phyloP scores from a whole-genome alignment of 64 coral and sea anemone genomes.

The Anthopleura sola region DNA sequence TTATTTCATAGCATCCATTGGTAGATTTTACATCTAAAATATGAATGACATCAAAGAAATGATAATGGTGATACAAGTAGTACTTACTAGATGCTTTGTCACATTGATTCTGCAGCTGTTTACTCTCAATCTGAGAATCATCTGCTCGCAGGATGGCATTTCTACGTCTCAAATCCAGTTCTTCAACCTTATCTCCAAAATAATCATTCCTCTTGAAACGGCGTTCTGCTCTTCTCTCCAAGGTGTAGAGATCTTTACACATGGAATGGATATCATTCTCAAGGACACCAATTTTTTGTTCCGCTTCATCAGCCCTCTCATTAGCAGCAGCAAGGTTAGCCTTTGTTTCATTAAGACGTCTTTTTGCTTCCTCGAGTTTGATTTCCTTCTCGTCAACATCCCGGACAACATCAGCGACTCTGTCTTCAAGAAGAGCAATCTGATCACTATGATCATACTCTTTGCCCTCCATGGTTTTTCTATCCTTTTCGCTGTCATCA shows the following conservation, averaged over 20 bases:
- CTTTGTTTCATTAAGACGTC: slow-evolving; percentile 9
- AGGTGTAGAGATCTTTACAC: slow-evolving; percentile 24
- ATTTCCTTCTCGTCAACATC: slow-evolving; percentile 39
- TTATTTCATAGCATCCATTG: no score
- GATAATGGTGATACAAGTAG: neutral
- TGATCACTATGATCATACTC: slow-evolving; percentile 53
- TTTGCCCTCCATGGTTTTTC: slow-evolving; percentile 51
- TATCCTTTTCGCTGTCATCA: slow-evolving; percentile 60
- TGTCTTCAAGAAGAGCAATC: slow-evolving; percentile 37
- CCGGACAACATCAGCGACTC: slow-evolving; percentile 33
- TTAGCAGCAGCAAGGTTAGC: slow-evolving; percentile 18
- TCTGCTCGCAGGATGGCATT: slow-evolving; percentile 19
- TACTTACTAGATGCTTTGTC: slow-evolving; percentile 47
- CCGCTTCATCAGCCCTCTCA: slow-evolving; percentile 26
- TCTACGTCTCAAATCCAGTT: slow-evolving; percentile 18
- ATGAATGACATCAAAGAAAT: neutral
- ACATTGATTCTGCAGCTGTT: slow-evolving; percentile 20
- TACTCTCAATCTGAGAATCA: slow-evolving; percentile 16
- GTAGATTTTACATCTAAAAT: no score
- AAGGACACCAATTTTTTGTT: slow-evolving; percentile 37
- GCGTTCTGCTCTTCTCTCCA: slow-evolving; percentile 34
- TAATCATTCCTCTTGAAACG: slow-evolving; percentile 36
- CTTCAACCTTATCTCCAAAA: slow-evolving; percentile 53
- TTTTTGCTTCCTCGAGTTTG: slow-evolving; percentile 36
- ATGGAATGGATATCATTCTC: slow-evolving; percentile 30